These are phyloP conservation scores for Hydrotaea diabolus DNA, from an alignment of 2,888 invertebrate genomes.

Conservation along the genomic window DNA sequence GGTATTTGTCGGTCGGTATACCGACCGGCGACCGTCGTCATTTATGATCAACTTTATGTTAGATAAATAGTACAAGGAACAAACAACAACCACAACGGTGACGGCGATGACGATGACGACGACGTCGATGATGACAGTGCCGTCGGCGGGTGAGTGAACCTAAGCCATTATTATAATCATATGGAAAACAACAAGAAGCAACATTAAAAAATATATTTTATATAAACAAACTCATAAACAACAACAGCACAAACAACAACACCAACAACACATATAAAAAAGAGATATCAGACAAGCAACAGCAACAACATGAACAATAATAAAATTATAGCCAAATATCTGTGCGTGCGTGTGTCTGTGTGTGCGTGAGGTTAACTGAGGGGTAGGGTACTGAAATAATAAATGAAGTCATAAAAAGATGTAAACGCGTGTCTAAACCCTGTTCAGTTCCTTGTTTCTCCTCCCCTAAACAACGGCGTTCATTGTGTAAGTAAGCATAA, in stretches of 20 bases:
- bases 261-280: too few species aligned
- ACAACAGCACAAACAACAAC: not conserved
- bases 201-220: slow-evolving; percentile 39
- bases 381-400: slow-evolving; percentile 45
- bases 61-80: slow-evolving; percentile 17
- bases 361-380: not conserved
- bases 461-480: slow-evolving; percentile 15
- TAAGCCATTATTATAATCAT: not conserved
- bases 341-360: not conserved
- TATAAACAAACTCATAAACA: slow-evolving; percentile 52
- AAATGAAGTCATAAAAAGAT: slow-evolving; percentile 60
- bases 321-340: slow-evolving; percentile 35
- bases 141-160: slow-evolving; percentile 24
- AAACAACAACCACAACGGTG: too few species aligned
- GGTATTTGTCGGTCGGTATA: not conserved
- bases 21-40: not conserved
- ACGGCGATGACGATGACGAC: too few species aligned
- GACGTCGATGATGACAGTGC: too few species aligned
- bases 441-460: slow-evolving; percentile 1
- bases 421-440: slow-evolving; percentile 50
- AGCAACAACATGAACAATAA: not conserved
- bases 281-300: slow-evolving; percentile 4
- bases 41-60: slow-evolving; percentile 38
- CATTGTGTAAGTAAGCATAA: slow-evolving; percentile 1
- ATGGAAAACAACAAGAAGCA: slow-evolving; percentile 9